Evolutionary conservation across 1,140 invertebrate species (phyloP), one percentile per base, ranked within the genome.

Genomic region (Drosophila pandora): DNA sequence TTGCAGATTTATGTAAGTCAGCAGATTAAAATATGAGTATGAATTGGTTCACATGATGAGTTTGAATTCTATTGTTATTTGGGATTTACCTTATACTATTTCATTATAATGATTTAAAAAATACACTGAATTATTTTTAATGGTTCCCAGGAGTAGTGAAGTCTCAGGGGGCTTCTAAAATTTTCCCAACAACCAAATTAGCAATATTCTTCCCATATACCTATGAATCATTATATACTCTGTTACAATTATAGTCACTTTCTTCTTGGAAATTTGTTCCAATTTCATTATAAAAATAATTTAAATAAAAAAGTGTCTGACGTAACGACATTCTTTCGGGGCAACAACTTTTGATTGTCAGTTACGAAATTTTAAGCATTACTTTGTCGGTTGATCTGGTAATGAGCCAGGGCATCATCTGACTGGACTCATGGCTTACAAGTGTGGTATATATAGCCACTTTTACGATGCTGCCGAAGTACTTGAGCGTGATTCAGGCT

Each of bases 401-500:
- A 57, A 69, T 41, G 43, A 69, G n/a, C 64, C 63, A 28, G 21
- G 21, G 12, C 53, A 39, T 57, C 39, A 74, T 45, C 23, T 57
- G 70, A 74, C 70, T 74, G 71, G 13, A 57, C 32, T 74, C 34
- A 37, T 22, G 70, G 48, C 49, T 4, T 23, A 55, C 68, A 32
- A 41, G 43, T 43, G 12, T 32, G 39, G 50, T 54, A 54, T 39
- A 32, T 71, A 47, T 53, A 60, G 39, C 50, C 41, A 9, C 34
- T 17, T 68, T 60, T 61, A 72, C 32, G 52, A 63, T n/a, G 32
- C 21, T 8, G 32, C 25, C 13, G 32, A 62, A 47, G 52, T 48
- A 58, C 48, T 48, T 48, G 30, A 25, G n/a, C 32, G 34, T 50
- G 67, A 37, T 50, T 61, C 50, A 53, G 32, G 34, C 56, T 30